Evolutionary conservation across 2,888 invertebrate genomes (phyloP), one percentile per base, ranked within the genome.

Genomic region (Cantharis rufa): DNA sequence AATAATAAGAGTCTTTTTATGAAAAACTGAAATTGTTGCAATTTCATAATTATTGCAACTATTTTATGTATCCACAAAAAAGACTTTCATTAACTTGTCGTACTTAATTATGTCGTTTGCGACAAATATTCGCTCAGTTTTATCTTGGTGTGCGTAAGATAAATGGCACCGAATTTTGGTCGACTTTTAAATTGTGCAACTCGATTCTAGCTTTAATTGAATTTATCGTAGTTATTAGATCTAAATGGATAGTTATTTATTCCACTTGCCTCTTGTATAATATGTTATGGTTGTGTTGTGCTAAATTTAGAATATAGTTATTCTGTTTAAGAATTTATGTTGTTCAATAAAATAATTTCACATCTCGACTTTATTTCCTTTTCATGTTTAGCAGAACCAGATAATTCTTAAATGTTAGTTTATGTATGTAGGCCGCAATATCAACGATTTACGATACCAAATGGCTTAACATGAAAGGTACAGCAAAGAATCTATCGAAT

Each of bases 271-370:
- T 86, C 86, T 84, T 87, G 86, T 87, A 87, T 83, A 84, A 86
- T 87, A 86, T 86, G 84, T 86, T 87, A 84, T 85, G 83, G 83
- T 86, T 86, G 86, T 86, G 85, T 85, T 86, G 86, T 86, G 84
- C 83, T 85, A 83, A 84, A 84, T 85, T 85, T 84, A 79, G 86
- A 86, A 80, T 80, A 83, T 84, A 83, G 82, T 82, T 83, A 82
- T 86, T 85, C 82, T 86, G 85, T 86, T 85, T 84, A 84, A 81
- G 83, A 82, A 85, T 85, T 86, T 75, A 78, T 78, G 78, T 78
- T 75, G 78, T 78, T 75, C 75, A 78, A 78, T 82, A 87, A 87
- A 84, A 84, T 86, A 83, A 86, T 86, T 86, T 87, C 87, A 87
- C 87, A 86, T 87, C 87, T 87, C 86, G 9, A 24, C 64, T 61